A percentile compares a stretch with the other conserved stretches of the same genome.
Evolutionary conservation across 2,888 invertebrate genomes (phyloP).

Genomic region (Miltochrista miniata): DNA sequence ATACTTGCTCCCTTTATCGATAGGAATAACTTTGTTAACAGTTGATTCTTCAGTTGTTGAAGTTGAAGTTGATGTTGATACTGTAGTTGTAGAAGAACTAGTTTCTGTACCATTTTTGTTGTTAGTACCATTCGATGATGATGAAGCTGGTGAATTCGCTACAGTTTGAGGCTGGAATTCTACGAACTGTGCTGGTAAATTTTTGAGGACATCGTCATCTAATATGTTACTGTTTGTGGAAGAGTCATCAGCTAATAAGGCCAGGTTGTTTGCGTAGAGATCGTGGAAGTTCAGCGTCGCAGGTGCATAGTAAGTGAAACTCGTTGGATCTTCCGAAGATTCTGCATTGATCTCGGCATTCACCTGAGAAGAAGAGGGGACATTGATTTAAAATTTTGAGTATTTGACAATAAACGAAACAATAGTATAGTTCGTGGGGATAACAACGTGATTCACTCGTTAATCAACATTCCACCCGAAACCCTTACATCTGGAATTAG

Average conservation of each 20-base stretch:
- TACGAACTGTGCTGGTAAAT: conserved; percentile 35
- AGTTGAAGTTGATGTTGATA: too few relatives aligned
- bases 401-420: too few relatives aligned
- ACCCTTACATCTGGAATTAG: too few relatives aligned
- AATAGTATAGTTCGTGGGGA: too few relatives aligned
- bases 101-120: background rate
- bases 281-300: conserved; percentile 55
- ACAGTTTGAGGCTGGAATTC: conserved; percentile 42
- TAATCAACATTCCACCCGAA: too few relatives aligned
- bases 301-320: conserved; percentile 38
- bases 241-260: conserved; percentile 32
- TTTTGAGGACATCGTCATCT: conserved; percentile 42
- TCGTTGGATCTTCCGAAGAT: conserved; percentile 44
- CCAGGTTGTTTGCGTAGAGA: conserved; percentile 47
- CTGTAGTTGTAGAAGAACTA: background rate
- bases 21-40: conserved; percentile 38
- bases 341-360: conserved; percentile 29
- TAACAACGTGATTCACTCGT: too few relatives aligned
- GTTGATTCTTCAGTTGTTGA: conserved; percentile 3
- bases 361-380: conserved; percentile 36
- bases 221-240: conserved; percentile 10
- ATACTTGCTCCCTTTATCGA: conserved; percentile 28
- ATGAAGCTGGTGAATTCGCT: conserved; percentile 8
- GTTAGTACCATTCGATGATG: conserved; percentile 28
- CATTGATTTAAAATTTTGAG: too few relatives aligned